phyloP scores from a whole-genome alignment of 2,888 invertebrate genomes.

The Oegoconia quadripuncta region DNA sequence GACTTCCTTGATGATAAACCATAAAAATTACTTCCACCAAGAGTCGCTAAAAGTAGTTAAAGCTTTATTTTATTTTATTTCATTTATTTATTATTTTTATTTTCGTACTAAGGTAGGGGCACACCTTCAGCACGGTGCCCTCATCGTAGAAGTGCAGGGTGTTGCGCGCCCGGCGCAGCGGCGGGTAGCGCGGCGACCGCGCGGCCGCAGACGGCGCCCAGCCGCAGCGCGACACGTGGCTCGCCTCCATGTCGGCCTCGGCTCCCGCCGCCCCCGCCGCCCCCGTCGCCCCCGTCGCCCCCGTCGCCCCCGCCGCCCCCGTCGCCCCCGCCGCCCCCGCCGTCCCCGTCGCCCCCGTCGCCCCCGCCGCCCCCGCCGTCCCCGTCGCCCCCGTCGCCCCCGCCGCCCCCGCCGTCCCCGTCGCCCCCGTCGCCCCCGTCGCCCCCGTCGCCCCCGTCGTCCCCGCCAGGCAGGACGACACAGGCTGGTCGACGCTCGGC shows the following conservation, averaged over 20 bases:
- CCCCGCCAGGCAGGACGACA: background rate
- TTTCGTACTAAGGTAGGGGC: background rate
- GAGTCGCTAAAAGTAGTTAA: too few relatives aligned
- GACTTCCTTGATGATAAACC: too few relatives aligned
- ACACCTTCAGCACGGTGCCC: slow-evolving; percentile 1
- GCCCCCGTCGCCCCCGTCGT: slow-evolving; percentile 1
- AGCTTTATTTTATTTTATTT: too few relatives aligned
- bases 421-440: slow-evolving; percentile 3
- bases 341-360: background rate
- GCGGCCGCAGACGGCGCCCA: background rate
- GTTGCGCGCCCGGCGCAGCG: slow-evolving; percentile 17
- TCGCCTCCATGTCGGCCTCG: too few relatives aligned
- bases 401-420: slow-evolving; percentile 1
- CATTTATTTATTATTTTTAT: too few relatives aligned
- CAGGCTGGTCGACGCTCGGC: slow-evolving; percentile 23
- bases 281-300: slow-evolving; percentile 5
- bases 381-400: background rate
- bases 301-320: background rate
- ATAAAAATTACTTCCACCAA: too few relatives aligned
- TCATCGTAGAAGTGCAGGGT: slow-evolving; percentile 7
- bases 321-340: background rate
- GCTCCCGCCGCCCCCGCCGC: background rate
- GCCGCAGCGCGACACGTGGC: too few relatives aligned
- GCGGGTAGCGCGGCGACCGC: slow-evolving; percentile 4
- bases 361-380: background rate